Percentiles rank a stretch among this genome's conserved stretches.
Conservation (phyloP, 2,888 invertebrate species). For the Thymelicus lineola region DNA sequence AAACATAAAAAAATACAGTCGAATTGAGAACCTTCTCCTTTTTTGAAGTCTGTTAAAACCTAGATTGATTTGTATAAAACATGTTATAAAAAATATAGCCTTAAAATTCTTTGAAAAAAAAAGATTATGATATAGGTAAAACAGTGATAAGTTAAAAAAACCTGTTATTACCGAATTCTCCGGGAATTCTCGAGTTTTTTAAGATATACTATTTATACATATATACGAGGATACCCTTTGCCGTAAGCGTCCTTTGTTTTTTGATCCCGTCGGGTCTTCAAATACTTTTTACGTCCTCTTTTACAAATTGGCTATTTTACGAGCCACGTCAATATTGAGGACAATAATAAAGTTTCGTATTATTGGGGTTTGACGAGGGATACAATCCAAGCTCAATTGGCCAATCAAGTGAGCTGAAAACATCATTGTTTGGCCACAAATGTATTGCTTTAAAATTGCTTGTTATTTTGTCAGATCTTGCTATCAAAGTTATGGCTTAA, state of each 20-base stretch:
- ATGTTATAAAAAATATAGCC: no score
- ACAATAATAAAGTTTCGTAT: constrained; percentile 39
- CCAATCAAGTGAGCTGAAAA: constrained; percentile 24
- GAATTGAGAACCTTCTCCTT: no score
- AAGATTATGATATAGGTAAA: no score
- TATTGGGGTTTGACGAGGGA: constrained; percentile 27
- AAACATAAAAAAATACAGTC: no score
- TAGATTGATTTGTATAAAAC: no score
- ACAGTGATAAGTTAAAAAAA: no score
- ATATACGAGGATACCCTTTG: background rate
- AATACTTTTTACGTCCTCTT: constrained; percentile 63
- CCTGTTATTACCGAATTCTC: no score
- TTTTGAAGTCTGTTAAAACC: no score
- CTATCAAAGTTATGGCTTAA: background rate
- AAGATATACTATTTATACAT: no score
- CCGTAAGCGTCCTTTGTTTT: constrained; percentile 15
- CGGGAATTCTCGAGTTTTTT: no score
- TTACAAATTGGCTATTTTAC: constrained; percentile 74
- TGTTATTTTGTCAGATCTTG: constrained; percentile 1
- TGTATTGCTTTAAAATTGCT: constrained; percentile 13
- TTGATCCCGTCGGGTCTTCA: constrained; percentile 44
- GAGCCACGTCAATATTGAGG: constrained; percentile 40
- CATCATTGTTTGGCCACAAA: constrained; percentile 7
- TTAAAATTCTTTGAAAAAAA: no score
- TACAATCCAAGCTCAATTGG: constrained; percentile 18